Evolutionary conservation across 2,888 invertebrate genomes (phyloP).

Genomic region (Candidula unifasciata): DNA sequence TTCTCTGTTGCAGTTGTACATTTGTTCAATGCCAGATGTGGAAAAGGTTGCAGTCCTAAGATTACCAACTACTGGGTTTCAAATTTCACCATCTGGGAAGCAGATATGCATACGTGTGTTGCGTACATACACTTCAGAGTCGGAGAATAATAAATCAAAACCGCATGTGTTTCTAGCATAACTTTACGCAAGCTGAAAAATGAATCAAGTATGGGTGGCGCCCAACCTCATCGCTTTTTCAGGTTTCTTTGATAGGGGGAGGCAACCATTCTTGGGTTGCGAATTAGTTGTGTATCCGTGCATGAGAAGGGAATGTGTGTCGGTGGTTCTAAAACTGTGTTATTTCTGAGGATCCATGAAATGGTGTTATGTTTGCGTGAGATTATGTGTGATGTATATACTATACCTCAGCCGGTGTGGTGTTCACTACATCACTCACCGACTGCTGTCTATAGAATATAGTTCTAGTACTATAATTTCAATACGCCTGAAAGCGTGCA

Average conservation of each 20-base stretch:
- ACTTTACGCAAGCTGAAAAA: neutral
- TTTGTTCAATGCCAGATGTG: neutral
- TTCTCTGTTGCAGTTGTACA: neutral
- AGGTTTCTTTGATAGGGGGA: neutral
- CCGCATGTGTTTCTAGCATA: neutral
- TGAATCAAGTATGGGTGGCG: neutral
- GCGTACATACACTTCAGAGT: conserved; percentile 3
- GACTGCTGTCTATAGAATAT: too few species aligned
- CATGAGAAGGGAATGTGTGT: too few species aligned
- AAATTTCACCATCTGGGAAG: neutral
- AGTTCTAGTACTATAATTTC: too few species aligned
- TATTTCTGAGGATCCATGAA: too few species aligned
- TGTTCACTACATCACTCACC: too few species aligned
- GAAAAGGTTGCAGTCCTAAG: conserved; percentile 1
- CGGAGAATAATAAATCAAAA: neutral
- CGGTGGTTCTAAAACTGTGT: too few species aligned
- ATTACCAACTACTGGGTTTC: neutral
- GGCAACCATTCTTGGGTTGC: neutral
- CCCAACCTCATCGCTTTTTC: neutral
- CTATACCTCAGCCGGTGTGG: too few species aligned
- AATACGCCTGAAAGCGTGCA: too few species aligned
- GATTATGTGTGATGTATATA: too few species aligned
- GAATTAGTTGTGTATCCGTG: too few species aligned
- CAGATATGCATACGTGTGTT: neutral
- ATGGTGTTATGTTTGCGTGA: too few species aligned